Evolutionary conservation across 2,113 vertebrate genomes (phyloP).

Genomic region (Corvus cornix): DNA sequence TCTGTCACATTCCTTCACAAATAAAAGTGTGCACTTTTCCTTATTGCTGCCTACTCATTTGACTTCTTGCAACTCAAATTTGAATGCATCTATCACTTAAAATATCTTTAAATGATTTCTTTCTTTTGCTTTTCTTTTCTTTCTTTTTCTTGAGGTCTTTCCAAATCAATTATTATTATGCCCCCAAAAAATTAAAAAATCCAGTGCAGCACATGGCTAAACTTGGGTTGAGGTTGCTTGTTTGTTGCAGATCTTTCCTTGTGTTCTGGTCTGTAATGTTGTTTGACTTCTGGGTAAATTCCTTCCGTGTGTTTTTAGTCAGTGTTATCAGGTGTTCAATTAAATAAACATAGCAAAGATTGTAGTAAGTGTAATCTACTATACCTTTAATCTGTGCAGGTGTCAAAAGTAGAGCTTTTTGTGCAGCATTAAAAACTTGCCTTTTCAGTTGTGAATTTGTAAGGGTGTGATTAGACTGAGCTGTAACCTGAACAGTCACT

Average conservation of each 20-base stretch:
- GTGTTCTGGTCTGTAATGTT: background rate
- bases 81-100: background rate
- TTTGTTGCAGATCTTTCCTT: background rate
- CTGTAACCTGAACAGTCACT: background rate
- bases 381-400: background rate
- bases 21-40: background rate
- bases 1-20: background rate
- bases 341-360: background rate
- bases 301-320: background rate
- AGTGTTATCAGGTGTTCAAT: background rate
- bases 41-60: background rate
- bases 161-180: background rate
- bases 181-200: accelerated
- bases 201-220: background rate
- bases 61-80: background rate
- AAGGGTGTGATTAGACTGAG: background rate
- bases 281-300: background rate
- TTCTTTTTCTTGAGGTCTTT: background rate
- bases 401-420: background rate
- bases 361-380: background rate
- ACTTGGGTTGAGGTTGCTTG: background rate
- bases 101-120: background rate
- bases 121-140: background rate
- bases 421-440: background rate
- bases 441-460: background rate